phyloP scores from a whole-genome alignment of 2,113 vertebrate species.

The Hemicordylus capensis region DNA sequence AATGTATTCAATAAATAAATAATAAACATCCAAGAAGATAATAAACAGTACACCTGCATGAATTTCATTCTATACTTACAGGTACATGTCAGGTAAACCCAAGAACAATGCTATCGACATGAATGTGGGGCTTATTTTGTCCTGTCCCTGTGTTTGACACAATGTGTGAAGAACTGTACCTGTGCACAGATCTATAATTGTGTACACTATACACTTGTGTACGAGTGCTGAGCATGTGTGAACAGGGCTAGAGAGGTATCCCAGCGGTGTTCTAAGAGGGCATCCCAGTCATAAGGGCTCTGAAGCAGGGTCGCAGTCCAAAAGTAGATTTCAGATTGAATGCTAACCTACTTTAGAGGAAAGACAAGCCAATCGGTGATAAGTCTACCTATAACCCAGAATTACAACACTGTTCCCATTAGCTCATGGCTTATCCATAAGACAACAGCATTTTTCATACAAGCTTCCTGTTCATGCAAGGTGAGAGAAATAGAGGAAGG shows the following conservation, averaged over 20 bases:
- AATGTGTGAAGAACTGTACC: no score
- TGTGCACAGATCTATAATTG: no score
- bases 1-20: no score
- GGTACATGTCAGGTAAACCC: no score
- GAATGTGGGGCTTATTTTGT: no score
- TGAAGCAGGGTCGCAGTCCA: neutral
- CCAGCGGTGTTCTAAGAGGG: neutral
- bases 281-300: neutral
- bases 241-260: neutral
- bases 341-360: neutral
- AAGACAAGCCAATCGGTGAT: neutral
- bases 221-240: no score
- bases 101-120: no score
- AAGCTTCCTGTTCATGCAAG: neutral
- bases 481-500: neutral
- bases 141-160: no score
- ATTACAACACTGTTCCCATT: neutral
- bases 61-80: no score
- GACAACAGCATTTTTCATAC: neutral
- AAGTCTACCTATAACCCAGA: neutral
- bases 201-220: no score
- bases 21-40: no score
- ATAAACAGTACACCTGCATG: no score
- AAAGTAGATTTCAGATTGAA: neutral
- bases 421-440: neutral